A percentile compares a stretch with the other conserved stretches of the same genome.
These are phyloP conservation scores for Drosophila santomea DNA, from an alignment of 1,140 invertebrate species.

Conservation along the genomic window DNA sequence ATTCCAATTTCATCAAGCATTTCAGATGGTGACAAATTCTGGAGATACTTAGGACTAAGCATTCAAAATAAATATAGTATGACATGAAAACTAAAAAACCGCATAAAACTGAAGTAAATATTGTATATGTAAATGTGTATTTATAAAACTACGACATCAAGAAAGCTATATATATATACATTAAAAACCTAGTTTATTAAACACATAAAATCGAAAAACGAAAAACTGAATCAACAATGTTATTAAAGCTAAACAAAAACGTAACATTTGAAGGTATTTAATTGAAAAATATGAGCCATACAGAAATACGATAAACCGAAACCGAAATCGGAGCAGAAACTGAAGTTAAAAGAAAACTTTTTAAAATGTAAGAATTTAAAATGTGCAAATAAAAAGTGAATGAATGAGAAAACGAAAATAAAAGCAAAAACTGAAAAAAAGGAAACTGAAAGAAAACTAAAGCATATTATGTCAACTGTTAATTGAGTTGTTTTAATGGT, in stretches of 20 bases:
- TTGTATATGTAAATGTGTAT: slow-evolving; percentile 83
- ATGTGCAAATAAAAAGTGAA: slow-evolving; percentile 50
- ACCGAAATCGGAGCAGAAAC: slow-evolving; percentile 16
- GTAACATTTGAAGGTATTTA: slow-evolving; percentile 76
- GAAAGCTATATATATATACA: slow-evolving; percentile 67
- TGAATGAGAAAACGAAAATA: slow-evolving; percentile 46
- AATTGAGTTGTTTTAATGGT: slow-evolving; percentile 80
- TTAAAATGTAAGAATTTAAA: slow-evolving; percentile 76
- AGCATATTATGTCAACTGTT: slow-evolving; percentile 82
- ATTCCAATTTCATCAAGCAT: slow-evolving; percentile 18
- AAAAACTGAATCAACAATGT: slow-evolving; percentile 60
- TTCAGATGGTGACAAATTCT: slow-evolving; percentile 42
- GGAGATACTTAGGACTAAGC: slow-evolving; percentile 53
- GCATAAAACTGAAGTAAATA: slow-evolving; percentile 75
- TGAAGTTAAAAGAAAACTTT: slow-evolving; percentile 53
- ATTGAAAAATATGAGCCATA: slow-evolving; percentile 65
- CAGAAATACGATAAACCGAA: slow-evolving; percentile 40
- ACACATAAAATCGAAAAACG: slow-evolving; percentile 37
- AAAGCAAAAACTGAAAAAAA: slow-evolving; percentile 46
- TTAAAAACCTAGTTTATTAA: slow-evolving; percentile 69
- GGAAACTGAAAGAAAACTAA: slow-evolving; percentile 62
- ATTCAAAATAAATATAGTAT: slow-evolving; percentile 18
- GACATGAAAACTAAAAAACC: slow-evolving; percentile 39
- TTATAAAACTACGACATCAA: slow-evolving; percentile 71
- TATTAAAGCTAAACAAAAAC: slow-evolving; percentile 65